Percentiles rank a stretch among this genome's conserved stretches.
These are phyloP conservation scores for Diachrysia chrysitis DNA, from an alignment of 2,888 invertebrate species.

Conservation along the genomic window DNA sequence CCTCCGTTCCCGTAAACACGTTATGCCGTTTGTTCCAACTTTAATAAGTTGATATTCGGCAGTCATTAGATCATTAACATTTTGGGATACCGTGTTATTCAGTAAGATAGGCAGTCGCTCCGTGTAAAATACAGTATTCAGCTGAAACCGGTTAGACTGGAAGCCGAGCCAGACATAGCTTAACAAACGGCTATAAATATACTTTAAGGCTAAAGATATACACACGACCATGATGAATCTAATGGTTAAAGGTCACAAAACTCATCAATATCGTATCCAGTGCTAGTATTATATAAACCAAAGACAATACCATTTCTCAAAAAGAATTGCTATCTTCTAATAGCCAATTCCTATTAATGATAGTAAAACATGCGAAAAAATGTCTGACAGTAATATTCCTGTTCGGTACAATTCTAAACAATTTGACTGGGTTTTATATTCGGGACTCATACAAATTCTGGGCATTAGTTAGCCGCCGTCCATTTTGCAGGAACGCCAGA, in stretches of 20 bases:
- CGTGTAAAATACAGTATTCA: too few relatives aligned
- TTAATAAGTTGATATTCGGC: too few relatives aligned
- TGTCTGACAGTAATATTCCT: conserved; percentile 28
- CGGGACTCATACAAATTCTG: conserved; percentile 47
- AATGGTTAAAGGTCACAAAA: neutral
- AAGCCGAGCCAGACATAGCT: too few relatives aligned
- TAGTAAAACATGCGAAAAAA: conserved; percentile 40
- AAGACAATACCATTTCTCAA: neutral
- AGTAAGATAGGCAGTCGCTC: too few relatives aligned
- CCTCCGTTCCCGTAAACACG: too few relatives aligned
- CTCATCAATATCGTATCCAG: neutral
- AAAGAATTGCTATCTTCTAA: neutral
- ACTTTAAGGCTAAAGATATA: too few relatives aligned
- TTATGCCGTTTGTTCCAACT: too few relatives aligned
- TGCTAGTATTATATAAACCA: neutral
- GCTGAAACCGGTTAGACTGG: too few relatives aligned
- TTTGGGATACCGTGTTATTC: too few relatives aligned
- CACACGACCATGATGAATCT: too few relatives aligned
- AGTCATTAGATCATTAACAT: too few relatives aligned
- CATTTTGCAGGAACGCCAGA: conserved; percentile 29
- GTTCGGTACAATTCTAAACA: conserved; percentile 9
- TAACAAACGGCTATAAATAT: too few relatives aligned
- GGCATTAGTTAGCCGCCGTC: conserved; percentile 49
- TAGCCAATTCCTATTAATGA: conserved; percentile 5
- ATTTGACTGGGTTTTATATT: conserved; percentile 38